Percentiles rank a stretch among this genome's conserved stretches.
Evolutionary conservation across 2,797 vertebrate species (phyloP).

Genomic region (Pangasius krempfi): DNA sequence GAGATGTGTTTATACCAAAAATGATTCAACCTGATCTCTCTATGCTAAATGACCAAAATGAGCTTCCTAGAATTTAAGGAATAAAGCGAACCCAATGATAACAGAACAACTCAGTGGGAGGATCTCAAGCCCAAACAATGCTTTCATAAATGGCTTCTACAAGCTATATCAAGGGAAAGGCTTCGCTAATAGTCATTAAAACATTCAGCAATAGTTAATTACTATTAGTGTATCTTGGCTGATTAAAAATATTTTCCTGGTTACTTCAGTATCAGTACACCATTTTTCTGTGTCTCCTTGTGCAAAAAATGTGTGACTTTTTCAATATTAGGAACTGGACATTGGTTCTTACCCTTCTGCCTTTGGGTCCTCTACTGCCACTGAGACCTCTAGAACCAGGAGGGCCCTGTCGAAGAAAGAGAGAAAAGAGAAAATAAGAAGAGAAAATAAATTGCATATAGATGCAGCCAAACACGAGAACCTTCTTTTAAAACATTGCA

Average conservation of each 20-base stretch:
- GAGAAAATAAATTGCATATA: conserved; percentile 21
- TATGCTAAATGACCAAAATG: conserved; percentile 9
- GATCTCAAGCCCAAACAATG: neutral
- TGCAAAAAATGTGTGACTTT: neutral
- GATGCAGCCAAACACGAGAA: conserved; percentile 13
- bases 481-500: conserved; percentile 29
- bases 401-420: conserved; percentile 78
- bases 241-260: conserved; percentile 10
- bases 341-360: conserved; percentile 79
- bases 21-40: neutral
- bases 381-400: conserved; percentile 78
- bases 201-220: neutral
- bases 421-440: conserved; percentile 24
- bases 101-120: neutral
- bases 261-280: neutral
- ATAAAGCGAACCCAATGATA: conserved; percentile 19
- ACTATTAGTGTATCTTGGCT: neutral
- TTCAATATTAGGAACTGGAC: neutral
- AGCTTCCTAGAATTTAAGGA: neutral
- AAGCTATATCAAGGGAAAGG: neutral
- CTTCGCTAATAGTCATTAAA: neutral
- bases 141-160: neutral
- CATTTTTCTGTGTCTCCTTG: neutral
- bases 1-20: neutral
- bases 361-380: conserved; percentile 86